Base-by-base conservation (phyloP, 1,140 invertebrate species). In the Magallana angulata region DNA sequence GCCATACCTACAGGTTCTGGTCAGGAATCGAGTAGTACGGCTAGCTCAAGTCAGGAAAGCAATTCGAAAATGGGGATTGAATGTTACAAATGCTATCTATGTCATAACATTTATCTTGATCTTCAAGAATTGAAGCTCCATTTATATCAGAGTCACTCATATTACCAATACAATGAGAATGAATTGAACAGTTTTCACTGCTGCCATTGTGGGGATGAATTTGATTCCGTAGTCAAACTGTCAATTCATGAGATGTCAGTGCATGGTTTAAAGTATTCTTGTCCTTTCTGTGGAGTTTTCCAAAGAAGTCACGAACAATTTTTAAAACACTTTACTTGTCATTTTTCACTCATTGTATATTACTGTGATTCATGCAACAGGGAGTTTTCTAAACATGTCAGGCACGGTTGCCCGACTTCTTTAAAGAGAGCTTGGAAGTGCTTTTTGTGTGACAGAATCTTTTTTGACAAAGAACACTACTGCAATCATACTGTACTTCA, bases 211-310 rank as follows among this genome's bases (percentile, higher is more conserved):
- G 36, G 36, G 3, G 68, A 76, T 30, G 12, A 36, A 4, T 76
- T 30, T 11, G 24, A 11, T 11, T 36, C 68, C 14, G 12, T 76
- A 36, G 18, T 12, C 12, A 30, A 30, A 11, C 24, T 76, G 7
- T 76, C 68, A 48, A 76, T 76, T 76, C 68, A 76, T 76, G 68
- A 76, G 68, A 30, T 12, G 36, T 30, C 68, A 14, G 68, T 76
- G 9, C 68, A 76, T 76, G 68, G 68, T 48, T 76, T 76, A 12
- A 76, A 30, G 8, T 76, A 30, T 30, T 76, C 68, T 12, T 76
- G 68, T 30, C 68, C 68, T 2, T 24, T 76, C 5, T 76, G 68
- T 76, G 68, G 68, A 36, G 36, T 76, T 30, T 30, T 30, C 24
- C 68, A 76, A 30, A 76, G 36, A 76, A 30, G 30, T 30, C 8